Evolutionary conservation across 2,113 vertebrate genomes (phyloP).

Genomic region (Dipodomys merriami): DNA sequence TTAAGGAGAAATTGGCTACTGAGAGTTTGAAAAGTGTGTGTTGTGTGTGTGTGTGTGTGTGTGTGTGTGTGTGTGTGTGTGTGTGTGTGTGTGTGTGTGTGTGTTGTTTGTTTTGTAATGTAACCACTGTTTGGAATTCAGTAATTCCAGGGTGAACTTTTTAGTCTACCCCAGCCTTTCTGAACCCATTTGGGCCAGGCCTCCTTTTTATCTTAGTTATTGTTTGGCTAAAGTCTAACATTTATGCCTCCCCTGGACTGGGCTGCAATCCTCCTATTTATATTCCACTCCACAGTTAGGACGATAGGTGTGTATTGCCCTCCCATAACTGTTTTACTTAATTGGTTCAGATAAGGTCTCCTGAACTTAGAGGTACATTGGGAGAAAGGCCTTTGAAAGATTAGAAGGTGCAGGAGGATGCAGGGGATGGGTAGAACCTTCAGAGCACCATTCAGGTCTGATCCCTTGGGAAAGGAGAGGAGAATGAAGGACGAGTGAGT

Average conservation of each 20-base stretch:
- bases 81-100: no score
- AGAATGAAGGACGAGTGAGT: neutral
- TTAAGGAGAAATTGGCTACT: slow-evolving; percentile 47
- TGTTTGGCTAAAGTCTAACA: neutral
- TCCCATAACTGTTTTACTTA: no score
- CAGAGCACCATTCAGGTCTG: neutral
- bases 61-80: no score
- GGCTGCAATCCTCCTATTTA: no score
- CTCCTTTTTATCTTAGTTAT: no score
- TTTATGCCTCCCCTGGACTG: neutral
- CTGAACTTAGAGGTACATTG: neutral
- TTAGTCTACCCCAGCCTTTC: no score
- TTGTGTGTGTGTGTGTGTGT: no score
- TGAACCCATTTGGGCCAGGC: no score
- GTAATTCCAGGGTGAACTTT: no score
- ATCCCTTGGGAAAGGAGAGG: neutral
- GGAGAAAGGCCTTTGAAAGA: neutral
- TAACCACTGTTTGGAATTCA: no score
- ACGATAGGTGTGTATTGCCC: neutral
- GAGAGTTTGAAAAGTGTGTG: neutral
- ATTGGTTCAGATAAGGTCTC: no score
- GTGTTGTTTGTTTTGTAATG: no score
- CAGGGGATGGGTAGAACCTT: neutral
- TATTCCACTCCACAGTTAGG: neutral
- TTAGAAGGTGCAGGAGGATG: neutral